Percentiles rank a stretch among this genome's conserved stretches.
These are phyloP conservation scores for Andricus quercusramuli DNA, from an alignment of 2,888 invertebrate species.

Conservation along the genomic window DNA sequence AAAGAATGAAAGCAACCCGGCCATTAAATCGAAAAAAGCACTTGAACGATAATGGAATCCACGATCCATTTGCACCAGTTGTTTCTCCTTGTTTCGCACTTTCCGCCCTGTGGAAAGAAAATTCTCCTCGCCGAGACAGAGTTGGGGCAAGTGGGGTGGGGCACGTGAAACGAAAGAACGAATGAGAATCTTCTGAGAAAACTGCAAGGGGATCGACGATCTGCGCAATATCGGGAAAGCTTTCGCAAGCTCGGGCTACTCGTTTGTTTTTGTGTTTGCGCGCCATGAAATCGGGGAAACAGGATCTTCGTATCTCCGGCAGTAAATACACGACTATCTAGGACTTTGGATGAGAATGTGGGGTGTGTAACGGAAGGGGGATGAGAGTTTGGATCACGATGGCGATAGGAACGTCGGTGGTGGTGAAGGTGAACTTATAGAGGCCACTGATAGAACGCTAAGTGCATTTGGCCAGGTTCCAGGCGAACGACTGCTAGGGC, in stretches of 20 bases:
- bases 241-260: constrained; percentile 41
- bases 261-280: constrained; percentile 60
- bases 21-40: constrained; percentile 14
- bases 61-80: constrained; percentile 31
- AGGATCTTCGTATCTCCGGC: constrained; percentile 62
- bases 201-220: constrained; percentile 30
- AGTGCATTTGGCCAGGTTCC: constrained; percentile 75
- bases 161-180: constrained; percentile 21
- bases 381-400: background rate
- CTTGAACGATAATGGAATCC: constrained; percentile 36
- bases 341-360: constrained; percentile 32
- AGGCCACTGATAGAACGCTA: constrained; percentile 71
- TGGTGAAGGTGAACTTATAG: constrained; percentile 54
- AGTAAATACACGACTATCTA: constrained; percentile 69
- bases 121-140: background rate
- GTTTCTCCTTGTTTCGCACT: constrained; percentile 35
- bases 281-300: constrained; percentile 54
- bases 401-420: constrained; percentile 19
- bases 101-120: constrained; percentile 25
- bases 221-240: constrained; percentile 42
- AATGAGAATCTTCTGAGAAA: constrained; percentile 18
- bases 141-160: background rate
- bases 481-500: constrained; percentile 61
- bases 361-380: background rate
- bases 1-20: background rate